Evolutionary conservation across 2,113 vertebrate genomes (phyloP), one percentile per base, ranked within the genome.

Genomic region (Litocranius walleri): DNA sequence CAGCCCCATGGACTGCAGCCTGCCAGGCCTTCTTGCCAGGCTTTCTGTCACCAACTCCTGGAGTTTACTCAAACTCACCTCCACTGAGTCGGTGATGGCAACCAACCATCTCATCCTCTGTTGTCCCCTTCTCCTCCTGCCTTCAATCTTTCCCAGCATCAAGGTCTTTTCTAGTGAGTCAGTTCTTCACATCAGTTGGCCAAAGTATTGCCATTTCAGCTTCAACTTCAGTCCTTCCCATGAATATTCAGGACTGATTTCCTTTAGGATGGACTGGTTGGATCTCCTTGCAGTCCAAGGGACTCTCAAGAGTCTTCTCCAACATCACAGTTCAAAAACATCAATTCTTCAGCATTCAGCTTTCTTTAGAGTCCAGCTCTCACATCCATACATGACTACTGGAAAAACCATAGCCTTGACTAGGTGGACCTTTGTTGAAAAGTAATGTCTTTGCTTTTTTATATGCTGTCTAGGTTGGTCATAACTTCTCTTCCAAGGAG

Each of bases 81-180:
- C 64, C 64, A 71, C 19, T 71, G 64, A 71, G 64, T 21, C 1
- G 0, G n/a, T 71, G 17, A 36, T 36, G 33, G n/a, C 64, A 21
- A 11, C 33, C 64, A 67, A 36, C n/a, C 17, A 71, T 21, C 17
- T 71, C 7, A 71, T 36, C 17, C 64, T 71, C n/a, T 36, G 17
- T 71, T 0, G 2, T n/a, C n/a, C n/a, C n/a, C n/a, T 71, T 71
- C 64, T 71, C 64, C n/a, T 71, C 33, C 17, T 0, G 0, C 64
- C 64, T 71, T 71, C 4, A 21, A 36, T 36, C 64, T 71, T 71
- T 71, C 4, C 64, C n/a, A 71, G n/a, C 1, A 71, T 36, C 64
- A 36, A n/a, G 17, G 64, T 36, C n/a, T 36, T 36, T 71, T 36
- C n/a, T 36, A 71, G 17, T 71, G 17, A 71, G 64, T 36, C 17